A percentile compares a stretch with the other conserved stretches of the same genome.
Evolutionary conservation across 2,797 vertebrate species (phyloP).

Genomic region (Scolopax rusticola): DNA sequence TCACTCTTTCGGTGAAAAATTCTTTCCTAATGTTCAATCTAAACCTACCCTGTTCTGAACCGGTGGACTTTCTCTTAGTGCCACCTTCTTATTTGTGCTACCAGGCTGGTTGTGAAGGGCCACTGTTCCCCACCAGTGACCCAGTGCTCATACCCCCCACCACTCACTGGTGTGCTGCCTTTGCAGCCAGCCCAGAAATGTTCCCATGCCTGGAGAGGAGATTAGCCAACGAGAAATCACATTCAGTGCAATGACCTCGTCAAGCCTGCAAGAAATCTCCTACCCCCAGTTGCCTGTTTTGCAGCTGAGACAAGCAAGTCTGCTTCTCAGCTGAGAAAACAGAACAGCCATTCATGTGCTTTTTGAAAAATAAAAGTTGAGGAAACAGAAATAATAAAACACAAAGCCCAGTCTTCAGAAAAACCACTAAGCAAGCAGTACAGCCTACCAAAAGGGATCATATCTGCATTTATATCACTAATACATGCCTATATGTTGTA

Average conservation of each 20-base stretch:
- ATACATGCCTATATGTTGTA: neutral
- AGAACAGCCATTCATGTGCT: neutral
- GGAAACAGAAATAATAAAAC: slow-evolving; percentile 21
- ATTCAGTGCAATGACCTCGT: neutral
- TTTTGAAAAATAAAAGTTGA: slow-evolving; percentile 1
- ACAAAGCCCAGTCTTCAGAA: neutral
- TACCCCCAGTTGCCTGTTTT: neutral
- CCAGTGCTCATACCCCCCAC: neutral
- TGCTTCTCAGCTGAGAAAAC: slow-evolving; percentile 61
- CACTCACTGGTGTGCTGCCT: neutral
- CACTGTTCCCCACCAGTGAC: neutral
- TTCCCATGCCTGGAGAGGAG: neutral
- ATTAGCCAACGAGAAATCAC: slow-evolving; percentile 23
- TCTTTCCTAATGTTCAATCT: too few species aligned
- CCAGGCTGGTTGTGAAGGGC: neutral
- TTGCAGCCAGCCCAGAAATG: neutral
- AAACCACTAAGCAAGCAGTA: neutral
- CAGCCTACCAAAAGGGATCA: neutral
- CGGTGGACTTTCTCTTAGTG: neutral
- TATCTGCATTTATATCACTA: neutral
- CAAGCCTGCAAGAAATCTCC: neutral
- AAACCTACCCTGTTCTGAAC: neutral
- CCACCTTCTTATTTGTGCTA: neutral
- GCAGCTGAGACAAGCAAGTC: slow-evolving; percentile 14
- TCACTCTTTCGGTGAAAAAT: too few species aligned